phyloP scores from a whole-genome alignment of 2,888 invertebrate genomes.

The Petrophora chlorosata region DNA sequence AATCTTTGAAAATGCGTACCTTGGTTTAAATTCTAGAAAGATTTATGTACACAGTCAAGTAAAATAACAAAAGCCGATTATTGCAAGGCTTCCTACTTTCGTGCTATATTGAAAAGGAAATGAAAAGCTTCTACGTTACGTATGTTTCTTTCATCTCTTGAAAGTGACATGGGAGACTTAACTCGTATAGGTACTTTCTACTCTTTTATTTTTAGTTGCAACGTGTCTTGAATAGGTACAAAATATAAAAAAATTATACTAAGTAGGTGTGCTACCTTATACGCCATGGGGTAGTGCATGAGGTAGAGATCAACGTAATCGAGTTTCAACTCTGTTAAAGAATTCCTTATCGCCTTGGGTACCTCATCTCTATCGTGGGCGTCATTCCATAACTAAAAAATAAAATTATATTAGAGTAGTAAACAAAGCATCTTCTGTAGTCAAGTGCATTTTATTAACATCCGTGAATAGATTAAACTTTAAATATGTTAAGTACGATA shows the following conservation, averaged over 20 bases:
- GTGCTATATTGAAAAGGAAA: conserved; percentile 20
- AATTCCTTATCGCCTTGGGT: conserved; percentile 84
- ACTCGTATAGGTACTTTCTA: conserved; percentile 1
- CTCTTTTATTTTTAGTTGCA: conserved; percentile 8
- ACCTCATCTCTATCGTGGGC: conserved; percentile 87
- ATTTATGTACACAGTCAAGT: background rate
- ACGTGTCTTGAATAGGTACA: conserved; percentile 15
- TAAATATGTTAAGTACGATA: too few relatives aligned
- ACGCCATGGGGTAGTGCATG: conserved; percentile 91
- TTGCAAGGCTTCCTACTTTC: conserved; percentile 16
- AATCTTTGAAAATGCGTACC: too few relatives aligned
- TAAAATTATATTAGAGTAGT: background rate
- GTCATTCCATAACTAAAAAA: conserved; percentile 69
- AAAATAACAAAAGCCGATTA: conserved; percentile 16
- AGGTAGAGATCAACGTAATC: conserved; percentile 92
- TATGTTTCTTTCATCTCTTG: conserved; percentile 16
- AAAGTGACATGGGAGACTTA: conserved; percentile 9
- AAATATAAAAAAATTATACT: conserved; percentile 2
- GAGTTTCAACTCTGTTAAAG: conserved; percentile 85
- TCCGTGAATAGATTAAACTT: too few relatives aligned
- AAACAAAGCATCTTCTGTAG: background rate
- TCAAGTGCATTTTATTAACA: background rate
- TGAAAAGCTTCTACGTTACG: conserved; percentile 14
- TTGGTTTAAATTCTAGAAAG: background rate
- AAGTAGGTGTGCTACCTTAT: conserved; percentile 58